These are phyloP conservation scores for Lamproptera curius DNA, from an alignment of 2,888 invertebrate species.

Conservation along the genomic window DNA sequence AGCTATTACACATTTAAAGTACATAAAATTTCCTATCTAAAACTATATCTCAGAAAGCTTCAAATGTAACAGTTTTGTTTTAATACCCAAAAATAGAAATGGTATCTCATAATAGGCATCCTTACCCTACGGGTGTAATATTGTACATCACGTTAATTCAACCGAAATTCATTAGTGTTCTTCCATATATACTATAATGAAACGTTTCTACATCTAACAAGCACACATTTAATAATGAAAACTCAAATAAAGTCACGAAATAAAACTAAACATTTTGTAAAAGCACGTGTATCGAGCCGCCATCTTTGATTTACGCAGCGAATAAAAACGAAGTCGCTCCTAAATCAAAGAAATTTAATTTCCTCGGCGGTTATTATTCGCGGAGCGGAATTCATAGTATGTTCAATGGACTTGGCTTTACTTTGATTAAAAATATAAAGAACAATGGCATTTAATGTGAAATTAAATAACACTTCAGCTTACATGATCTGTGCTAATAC, in stretches of 20 bases:
- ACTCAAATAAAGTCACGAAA: neutral
- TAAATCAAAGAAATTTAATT: constrained; percentile 17
- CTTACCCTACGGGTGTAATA: no score
- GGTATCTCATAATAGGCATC: no score
- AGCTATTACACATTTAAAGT: neutral
- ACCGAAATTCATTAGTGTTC: no score
- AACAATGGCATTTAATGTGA: no score
- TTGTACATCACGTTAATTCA: no score
- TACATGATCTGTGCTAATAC: no score
- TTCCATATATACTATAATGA: neutral
- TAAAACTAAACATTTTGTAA: constrained; percentile 1
- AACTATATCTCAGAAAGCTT: no score
- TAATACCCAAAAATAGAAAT: no score
- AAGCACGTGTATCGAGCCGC: constrained; percentile 2
- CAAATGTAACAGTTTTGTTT: no score
- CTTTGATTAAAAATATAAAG: no score
- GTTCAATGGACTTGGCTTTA: constrained; percentile 8
- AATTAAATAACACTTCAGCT: no score
- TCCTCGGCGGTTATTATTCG: constrained; percentile 5
- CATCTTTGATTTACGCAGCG: constrained; percentile 1
- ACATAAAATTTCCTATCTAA: neutral
- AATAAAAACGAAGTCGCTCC: constrained; percentile 4
- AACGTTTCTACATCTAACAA: neutral
- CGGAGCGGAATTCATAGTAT: constrained; percentile 6
- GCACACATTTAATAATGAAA: neutral